Evolutionary conservation across 2,797 vertebrate genomes (phyloP).

Genomic region (Erpetoichthys calabaricus): DNA sequence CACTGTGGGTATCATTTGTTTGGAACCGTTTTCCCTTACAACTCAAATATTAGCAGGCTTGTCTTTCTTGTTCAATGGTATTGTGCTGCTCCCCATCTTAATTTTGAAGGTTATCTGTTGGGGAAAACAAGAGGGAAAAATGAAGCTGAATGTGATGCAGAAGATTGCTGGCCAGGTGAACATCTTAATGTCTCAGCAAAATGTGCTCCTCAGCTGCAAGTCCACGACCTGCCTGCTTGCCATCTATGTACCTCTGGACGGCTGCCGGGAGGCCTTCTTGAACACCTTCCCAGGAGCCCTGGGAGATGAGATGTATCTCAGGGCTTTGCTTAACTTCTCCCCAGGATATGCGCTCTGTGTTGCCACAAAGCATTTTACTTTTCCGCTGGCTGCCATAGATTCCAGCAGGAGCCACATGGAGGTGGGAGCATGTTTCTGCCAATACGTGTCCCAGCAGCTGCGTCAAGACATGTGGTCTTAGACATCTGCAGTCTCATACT

Average conservation of each 20-base stretch:
- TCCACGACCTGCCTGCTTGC: constrained; percentile 26
- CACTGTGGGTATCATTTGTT: too few species aligned
- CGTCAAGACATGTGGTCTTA: too few species aligned
- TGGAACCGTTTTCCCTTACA: too few species aligned
- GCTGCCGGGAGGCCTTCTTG: constrained; percentile 26
- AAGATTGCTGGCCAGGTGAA: constrained; percentile 25
- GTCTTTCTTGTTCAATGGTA: too few species aligned
- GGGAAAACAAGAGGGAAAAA: constrained; percentile 4
- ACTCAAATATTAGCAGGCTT: background rate
- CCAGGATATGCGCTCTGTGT: constrained; percentile 33
- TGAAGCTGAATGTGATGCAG: constrained; percentile 24
- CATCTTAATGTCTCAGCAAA: constrained; percentile 19
- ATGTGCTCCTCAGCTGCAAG: constrained; percentile 29
- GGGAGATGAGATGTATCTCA: constrained; percentile 25
- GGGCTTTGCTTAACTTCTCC: constrained; percentile 28
- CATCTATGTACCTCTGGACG: constrained; percentile 29
- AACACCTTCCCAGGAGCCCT: constrained; percentile 17
- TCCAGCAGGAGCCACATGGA: constrained; percentile 25
- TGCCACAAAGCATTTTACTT: constrained; percentile 29
- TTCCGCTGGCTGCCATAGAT: constrained; percentile 1
- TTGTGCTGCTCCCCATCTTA: background rate
- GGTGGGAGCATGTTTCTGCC: constrained; percentile 35
- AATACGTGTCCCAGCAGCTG: constrained; percentile 26
- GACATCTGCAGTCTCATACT: too few species aligned
- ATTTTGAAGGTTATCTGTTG: background rate